Percentiles rank a stretch among this genome's conserved stretches.
Evolutionary conservation across 1,140 invertebrate genomes (phyloP).

Genomic region (Polypedilum pembai): DNA sequence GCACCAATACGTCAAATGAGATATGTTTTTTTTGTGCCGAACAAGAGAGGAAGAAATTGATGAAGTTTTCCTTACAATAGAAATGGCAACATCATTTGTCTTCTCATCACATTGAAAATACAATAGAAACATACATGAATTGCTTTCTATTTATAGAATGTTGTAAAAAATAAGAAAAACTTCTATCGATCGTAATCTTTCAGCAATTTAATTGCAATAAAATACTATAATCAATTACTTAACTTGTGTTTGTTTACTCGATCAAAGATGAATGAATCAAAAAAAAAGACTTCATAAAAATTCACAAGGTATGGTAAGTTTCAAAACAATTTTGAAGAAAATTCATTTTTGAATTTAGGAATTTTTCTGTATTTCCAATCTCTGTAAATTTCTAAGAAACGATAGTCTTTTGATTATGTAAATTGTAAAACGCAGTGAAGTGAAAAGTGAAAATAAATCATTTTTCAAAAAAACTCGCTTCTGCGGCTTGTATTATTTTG

Average conservation of each 20-base stretch:
- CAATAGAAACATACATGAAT: not conserved
- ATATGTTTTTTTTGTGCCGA: too few relatives aligned
- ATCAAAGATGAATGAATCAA: not conserved
- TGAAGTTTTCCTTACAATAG: not conserved
- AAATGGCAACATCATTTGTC: constrained; percentile 17
- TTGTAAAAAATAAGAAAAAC: not conserved
- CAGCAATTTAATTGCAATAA: not conserved
- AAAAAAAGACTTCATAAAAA: not conserved
- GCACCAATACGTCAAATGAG: too few relatives aligned
- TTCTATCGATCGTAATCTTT: not conserved
- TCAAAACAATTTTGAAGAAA: too few relatives aligned
- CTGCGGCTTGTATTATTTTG: too few relatives aligned
- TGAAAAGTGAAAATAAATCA: not conserved
- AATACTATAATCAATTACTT: not conserved
- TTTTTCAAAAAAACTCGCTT: too few relatives aligned
- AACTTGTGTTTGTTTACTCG: not conserved
- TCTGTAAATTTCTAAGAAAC: too few relatives aligned
- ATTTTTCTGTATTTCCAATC: too few relatives aligned
- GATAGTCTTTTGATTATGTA: constrained; percentile 19
- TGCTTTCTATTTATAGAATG: not conserved
- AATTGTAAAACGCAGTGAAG: not conserved
- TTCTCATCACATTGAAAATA: not conserved
- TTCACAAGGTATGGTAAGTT: too few relatives aligned
- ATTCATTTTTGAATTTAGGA: too few relatives aligned
- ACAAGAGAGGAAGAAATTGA: not conserved